Evolutionary conservation across 2,113 vertebrate genomes (phyloP).

Genomic region (Leptobrachium leishanense): DNA sequence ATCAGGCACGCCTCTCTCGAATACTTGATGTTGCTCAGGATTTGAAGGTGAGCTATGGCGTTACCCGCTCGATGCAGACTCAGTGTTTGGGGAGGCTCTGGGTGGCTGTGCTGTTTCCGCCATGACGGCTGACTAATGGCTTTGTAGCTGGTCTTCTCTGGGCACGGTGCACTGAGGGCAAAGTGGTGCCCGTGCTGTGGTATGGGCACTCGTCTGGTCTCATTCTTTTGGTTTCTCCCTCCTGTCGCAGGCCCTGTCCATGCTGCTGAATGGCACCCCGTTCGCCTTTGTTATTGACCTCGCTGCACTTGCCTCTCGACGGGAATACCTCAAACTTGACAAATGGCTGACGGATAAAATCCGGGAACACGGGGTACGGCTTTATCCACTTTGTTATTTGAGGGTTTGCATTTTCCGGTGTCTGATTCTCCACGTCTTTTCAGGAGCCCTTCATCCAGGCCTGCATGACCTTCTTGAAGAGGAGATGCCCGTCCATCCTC

Average conservation of each 20-base stretch:
- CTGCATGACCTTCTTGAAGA: conserved; percentile 96
- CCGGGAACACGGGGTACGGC: conserved; percentile 93
- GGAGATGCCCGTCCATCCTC: conserved; percentile 96
- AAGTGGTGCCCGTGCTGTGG: no score
- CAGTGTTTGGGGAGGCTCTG: no score
- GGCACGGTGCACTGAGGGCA: no score
- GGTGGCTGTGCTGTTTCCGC: no score
- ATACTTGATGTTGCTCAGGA: conserved; percentile 98
- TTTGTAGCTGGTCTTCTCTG: no score
- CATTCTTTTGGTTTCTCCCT: conserved; percentile 2
- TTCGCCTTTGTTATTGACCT: conserved; percentile 99
- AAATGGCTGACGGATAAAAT: conserved; percentile 99
- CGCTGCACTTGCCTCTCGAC: conserved; percentile 98
- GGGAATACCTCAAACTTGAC: conserved; percentile 99
- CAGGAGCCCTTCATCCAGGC: conserved; percentile 98
- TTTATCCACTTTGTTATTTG: neutral
- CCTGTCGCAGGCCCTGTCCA: conserved; percentile 88
- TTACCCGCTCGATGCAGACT: no score
- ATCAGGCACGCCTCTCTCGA: conserved; percentile 95
- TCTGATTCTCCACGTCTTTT: conserved; percentile 35
- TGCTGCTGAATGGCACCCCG: conserved; percentile 99
- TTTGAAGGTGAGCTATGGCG: conserved; percentile 82
- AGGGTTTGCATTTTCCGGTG: no score
- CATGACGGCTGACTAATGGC: no score
- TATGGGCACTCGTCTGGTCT: no score